Conservation (phyloP, 1,140 invertebrate species). For the Cydia fagiglandana region DNA sequence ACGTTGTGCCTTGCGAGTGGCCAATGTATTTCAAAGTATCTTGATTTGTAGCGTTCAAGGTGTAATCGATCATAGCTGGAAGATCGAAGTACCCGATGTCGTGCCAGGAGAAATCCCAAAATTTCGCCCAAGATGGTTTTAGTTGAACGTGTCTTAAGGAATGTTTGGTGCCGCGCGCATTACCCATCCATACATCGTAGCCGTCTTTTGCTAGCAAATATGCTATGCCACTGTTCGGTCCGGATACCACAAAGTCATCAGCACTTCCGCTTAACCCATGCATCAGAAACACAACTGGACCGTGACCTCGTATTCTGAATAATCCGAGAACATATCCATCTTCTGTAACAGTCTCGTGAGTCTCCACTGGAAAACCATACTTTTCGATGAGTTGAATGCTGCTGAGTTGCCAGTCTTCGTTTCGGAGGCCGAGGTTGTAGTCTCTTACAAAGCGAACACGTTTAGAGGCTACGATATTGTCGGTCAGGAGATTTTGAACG, state of each 20-base stretch:
- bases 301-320: conserved; percentile 51
- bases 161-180: conserved; percentile 84
- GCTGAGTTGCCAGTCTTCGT: conserved; percentile 44
- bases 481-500: conserved; percentile 35
- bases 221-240: conserved; percentile 81
- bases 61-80: conserved; percentile 79
- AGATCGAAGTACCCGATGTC: conserved; percentile 80
- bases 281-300: conserved; percentile 81
- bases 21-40: conserved; percentile 81
- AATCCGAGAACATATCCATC: conserved; percentile 54
- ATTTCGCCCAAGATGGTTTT: conserved; percentile 78
- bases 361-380: conserved; percentile 51
- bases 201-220: conserved; percentile 82
- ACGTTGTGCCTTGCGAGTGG: conserved; percentile 84
- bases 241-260: conserved; percentile 83
- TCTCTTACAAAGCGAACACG: conserved; percentile 35
- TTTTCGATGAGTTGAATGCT: conserved; percentile 48
- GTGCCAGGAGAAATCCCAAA: conserved; percentile 83
- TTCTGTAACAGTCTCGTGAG: conserved; percentile 48
- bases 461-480: conserved; percentile 36
- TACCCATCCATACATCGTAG: conserved; percentile 87
- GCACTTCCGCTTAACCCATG: conserved; percentile 85
- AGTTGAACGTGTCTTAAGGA: conserved; percentile 78
- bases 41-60: conserved; percentile 65
- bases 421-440: conserved; percentile 35